Evolutionary conservation across 2,888 invertebrate species (phyloP).

Genomic region (Temnothorax ravouxi): DNA sequence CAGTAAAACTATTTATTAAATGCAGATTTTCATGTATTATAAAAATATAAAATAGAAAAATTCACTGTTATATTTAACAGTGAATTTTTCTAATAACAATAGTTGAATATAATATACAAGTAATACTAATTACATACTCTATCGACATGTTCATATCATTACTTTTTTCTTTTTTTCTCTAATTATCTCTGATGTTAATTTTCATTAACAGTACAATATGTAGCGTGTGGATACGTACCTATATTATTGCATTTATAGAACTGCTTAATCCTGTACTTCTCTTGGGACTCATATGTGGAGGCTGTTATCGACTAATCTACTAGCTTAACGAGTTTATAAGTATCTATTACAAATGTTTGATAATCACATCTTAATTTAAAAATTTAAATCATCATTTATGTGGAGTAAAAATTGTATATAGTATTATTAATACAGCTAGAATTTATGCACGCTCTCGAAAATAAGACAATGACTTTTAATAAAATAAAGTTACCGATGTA

Average conservation of each 20-base stretch:
- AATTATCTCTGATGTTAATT: not conserved
- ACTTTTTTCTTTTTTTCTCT: not conserved
- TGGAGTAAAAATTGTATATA: not conserved
- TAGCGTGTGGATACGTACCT: not conserved
- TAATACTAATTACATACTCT: not conserved
- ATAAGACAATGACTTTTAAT: not conserved
- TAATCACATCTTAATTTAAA: conserved; percentile 31
- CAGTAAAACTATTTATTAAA: not conserved
- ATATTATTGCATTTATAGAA: not conserved
- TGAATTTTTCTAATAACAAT: no score
- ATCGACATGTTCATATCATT: not conserved
- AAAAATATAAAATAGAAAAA: not conserved
- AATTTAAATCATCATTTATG: conserved; percentile 29
- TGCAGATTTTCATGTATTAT: not conserved
- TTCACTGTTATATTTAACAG: not conserved
- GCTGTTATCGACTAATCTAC: not conserved
- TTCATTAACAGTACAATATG: not conserved
- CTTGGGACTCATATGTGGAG: not conserved
- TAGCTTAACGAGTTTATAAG: conserved; percentile 2
- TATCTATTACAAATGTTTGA: conserved; percentile 29
- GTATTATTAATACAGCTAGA: not conserved
- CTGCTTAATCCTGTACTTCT: conserved; percentile 11
- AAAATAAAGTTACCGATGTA: not conserved
- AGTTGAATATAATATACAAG: not conserved
- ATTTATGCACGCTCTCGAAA: not conserved